Base-by-base conservation (phyloP, 2,113 vertebrate species). In the Myanophis thanlyinensis region DNA sequence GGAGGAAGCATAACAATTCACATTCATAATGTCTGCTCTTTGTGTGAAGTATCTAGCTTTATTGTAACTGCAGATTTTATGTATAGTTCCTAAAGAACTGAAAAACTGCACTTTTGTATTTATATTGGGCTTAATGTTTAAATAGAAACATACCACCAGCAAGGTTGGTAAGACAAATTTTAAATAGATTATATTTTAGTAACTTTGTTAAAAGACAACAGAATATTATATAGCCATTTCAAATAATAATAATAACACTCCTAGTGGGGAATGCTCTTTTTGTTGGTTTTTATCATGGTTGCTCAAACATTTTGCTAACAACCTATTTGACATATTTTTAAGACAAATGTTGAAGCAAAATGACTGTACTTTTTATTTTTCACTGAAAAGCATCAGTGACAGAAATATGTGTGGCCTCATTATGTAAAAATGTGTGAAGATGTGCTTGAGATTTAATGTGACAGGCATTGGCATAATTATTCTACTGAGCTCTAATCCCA, bases 301-400 rank as follows among this genome's bases (percentile, higher is more conserved):
- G 59, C 49, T 87, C 25, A 54, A 80, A n/a, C 48, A 67, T 86
- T 93, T 87, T 87, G 89, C 84, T 93, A 93, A 93, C 85, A 85
- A 62, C 35, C 27, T 56, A 44, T 87, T 48, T 80, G 46, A 89
- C 30, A 44, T 35, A 44, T 91, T 49, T 80, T 87, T 90, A 73
- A 90, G 62, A 49, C 48, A 73, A 53, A 49, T n/a, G 30, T 87
- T 54, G 67, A 88, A 62, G 53, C 49, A 51, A 91, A 62, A 11
- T 59, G 22, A 8, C 46, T 44, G 59, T 30, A 47, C 85, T 67
- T 91, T 91, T 89, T 48, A 46, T 89, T 89, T 87, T 44, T 85
- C 87, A 89, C 73, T 67, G 5, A 86, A 53, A 89, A 91, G 80
- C 73, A 59, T 46, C 73, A 91, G 44, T 59, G n/a, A 87, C 52